Evolutionary conservation across 2,113 vertebrate species (phyloP), one percentile per base, ranked within the genome.

Genomic region (Spheniscus mendiculus): DNA sequence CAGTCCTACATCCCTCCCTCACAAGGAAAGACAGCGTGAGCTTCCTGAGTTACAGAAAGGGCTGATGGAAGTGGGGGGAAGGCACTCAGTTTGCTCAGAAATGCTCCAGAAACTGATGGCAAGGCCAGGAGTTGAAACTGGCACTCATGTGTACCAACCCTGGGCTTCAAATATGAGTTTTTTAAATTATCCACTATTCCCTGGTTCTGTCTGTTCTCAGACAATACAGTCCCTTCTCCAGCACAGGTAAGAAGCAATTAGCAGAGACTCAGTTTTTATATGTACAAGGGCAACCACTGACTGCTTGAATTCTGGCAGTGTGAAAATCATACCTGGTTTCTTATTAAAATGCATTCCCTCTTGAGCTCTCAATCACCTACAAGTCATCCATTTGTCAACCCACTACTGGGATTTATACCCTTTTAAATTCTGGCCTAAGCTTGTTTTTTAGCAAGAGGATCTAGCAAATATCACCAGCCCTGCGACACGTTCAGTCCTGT

Each of bases 61-160:
- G 12, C 22, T 1, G 5, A 86, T 3, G 15, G 25, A 94, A 83
- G 11, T 5, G 1, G 3, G 26, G 14, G 0, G 2, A 70, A 89
- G 50, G 42, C 32, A 70, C 20, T 45, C 14, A 34, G 12, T 58
- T 89, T 78, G n/a, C 61, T 87, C 50, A 77, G 63, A 89, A 92
- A 73, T 55, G 20, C 19, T 89, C 62, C 45, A 82, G 61, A 89
- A 93, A 79, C 27, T 29, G 40, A 76, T 11, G 7, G 49, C 22
- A 79, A 82, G 38, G 40, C 62, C 13, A 42, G 16, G 52, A 78
- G 34, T 15, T 40, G n/a, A 74, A 93, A 76, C 38, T 30, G 38
- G 34, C 25, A 62, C 6, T 27, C 3, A 1, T 7, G 3, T 45
- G 32, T 52, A 86, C 22, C 40, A 72, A 67, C 4, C 7, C 20